Evolutionary conservation across 2,113 vertebrate genomes (phyloP).

Genomic region (Dicentrarchus labrax): DNA sequence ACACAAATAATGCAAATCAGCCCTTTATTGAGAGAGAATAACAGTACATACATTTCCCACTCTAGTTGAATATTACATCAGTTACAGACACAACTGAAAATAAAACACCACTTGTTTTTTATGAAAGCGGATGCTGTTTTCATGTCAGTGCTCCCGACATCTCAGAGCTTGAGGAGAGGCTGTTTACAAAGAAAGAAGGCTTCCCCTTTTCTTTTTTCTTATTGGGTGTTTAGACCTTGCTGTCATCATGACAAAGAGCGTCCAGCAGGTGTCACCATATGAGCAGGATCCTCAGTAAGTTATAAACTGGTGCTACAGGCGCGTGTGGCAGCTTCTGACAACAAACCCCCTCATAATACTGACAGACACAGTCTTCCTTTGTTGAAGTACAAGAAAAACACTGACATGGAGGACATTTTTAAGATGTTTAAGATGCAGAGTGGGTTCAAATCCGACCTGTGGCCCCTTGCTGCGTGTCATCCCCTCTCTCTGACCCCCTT

Average conservation of each 20-base stretch:
- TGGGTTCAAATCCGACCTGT: too few species aligned
- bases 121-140: neutral
- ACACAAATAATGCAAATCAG: neutral
- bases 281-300: neutral
- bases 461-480: too few species aligned
- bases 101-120: constrained; percentile 7
- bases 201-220: neutral
- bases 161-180: neutral
- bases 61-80: neutral
- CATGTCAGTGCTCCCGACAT: neutral
- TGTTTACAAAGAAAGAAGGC: constrained; percentile 1
- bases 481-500: too few species aligned
- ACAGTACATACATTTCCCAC: neutral
- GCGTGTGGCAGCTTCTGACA: neutral
- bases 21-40: neutral
- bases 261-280: constrained; percentile 66
- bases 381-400: neutral
- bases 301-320: neutral
- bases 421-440: neutral
- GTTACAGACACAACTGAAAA: neutral
- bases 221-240: neutral
- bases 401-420: neutral
- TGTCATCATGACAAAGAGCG: neutral
- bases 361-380: neutral
- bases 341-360: neutral